These are phyloP conservation scores for Myripristis murdjan DNA, from an alignment of 2,797 vertebrate genomes.

Conservation along the genomic window DNA sequence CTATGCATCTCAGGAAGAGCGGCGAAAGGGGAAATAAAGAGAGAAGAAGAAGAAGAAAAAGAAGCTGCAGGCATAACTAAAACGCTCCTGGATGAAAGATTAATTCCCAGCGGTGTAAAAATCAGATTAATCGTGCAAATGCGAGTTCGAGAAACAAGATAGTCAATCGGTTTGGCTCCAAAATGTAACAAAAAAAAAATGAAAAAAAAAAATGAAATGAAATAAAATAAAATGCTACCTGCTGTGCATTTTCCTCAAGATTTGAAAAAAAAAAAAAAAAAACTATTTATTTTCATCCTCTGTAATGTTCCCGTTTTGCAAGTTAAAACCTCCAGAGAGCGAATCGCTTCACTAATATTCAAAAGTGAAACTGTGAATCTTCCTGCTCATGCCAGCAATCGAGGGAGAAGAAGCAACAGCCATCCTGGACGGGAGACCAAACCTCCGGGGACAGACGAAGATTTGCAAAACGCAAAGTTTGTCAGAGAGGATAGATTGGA, in stretches of 20 bases:
- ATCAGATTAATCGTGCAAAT: slow-evolving; percentile 64
- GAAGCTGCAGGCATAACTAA: slow-evolving; percentile 51
- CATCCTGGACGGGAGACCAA: too few relatives aligned
- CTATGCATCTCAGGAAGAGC: slow-evolving; percentile 87
- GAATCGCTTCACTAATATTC: slow-evolving; percentile 20
- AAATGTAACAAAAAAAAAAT: too few relatives aligned
- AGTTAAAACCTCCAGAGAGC: slow-evolving; percentile 54
- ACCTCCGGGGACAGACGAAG: too few relatives aligned
- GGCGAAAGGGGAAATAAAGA: slow-evolving; percentile 44
- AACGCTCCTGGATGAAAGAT: slow-evolving; percentile 68
- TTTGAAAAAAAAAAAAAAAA: too few relatives aligned
- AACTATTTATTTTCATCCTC: not conserved
- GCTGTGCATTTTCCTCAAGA: slow-evolving; percentile 43
- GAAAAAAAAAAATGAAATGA: too few relatives aligned
- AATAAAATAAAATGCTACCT: slow-evolving; percentile 67
- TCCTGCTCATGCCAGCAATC: slow-evolving; percentile 1
- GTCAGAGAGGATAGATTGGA: not conserved
- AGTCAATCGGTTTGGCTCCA: slow-evolving; percentile 60
- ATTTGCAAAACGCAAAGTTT: too few relatives aligned
- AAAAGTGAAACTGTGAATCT: slow-evolving; percentile 30
- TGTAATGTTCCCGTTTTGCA: slow-evolving; percentile 28
- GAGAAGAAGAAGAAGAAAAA: slow-evolving; percentile 60
- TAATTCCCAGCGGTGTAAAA: slow-evolving; percentile 55
- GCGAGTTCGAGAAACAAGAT: slow-evolving; percentile 43
- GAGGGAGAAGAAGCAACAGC: not conserved